Evolutionary conservation across 2,113 vertebrate genomes (phyloP).

Genomic region (Castor canadensis): DNA sequence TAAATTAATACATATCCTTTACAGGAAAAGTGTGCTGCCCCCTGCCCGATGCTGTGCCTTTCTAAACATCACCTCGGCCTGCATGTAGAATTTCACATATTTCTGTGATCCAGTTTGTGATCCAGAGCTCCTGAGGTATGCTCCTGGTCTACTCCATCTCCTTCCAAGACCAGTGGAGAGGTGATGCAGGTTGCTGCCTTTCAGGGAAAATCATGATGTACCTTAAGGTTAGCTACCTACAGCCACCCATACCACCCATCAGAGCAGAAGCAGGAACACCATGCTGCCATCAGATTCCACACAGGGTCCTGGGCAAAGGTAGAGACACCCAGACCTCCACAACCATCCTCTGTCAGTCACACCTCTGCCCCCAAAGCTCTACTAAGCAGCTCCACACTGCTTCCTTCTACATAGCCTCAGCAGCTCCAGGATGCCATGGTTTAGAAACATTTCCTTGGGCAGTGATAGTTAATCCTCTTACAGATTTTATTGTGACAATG

Average conservation of each 20-base stretch:
- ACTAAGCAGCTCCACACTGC: no score
- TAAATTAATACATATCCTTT: neutral
- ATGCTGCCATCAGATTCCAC: neutral
- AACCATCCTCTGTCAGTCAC: rapidly evolving
- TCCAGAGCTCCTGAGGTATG: neutral
- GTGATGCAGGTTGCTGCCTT: rapidly evolving
- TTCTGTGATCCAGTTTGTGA: rapidly evolving
- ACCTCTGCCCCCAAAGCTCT: neutral
- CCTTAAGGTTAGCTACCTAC: neutral
- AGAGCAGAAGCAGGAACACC: neutral
- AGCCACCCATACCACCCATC: neutral
- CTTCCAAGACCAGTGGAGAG: neutral
- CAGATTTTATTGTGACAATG: neutral
- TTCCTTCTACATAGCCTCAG: neutral
- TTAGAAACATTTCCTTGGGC: neutral
- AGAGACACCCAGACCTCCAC: neutral
- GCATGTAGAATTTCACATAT: rapidly evolving
- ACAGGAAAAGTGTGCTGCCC: neutral
- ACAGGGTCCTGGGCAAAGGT: rapidly evolving
- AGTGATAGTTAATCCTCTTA: neutral
- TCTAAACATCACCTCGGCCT: neutral
- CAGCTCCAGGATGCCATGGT: neutral
- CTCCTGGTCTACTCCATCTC: neutral
- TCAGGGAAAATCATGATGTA: rapidly evolving
- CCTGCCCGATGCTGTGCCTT: neutral